A percentile compares a stretch with the other conserved stretches of the same genome.
phyloP scores from a whole-genome alignment of 2,797 vertebrate species.

The Todus mexicanus region DNA sequence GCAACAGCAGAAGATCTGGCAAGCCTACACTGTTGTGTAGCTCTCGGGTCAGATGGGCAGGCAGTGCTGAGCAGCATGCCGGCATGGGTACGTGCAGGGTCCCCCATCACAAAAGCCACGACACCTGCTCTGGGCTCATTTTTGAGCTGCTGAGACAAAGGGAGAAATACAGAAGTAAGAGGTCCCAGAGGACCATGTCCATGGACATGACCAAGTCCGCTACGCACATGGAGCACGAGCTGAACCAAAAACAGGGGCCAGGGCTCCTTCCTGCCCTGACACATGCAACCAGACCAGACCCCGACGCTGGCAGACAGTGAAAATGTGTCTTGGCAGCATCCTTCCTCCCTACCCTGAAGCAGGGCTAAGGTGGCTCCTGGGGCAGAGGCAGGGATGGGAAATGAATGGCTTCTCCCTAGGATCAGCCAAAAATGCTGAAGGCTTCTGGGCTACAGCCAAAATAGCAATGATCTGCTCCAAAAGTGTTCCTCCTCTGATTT shows the following conservation, averaged over 20 bases:
- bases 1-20: neutral
- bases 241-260: rapidly evolving
- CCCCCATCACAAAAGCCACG: neutral
- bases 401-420: neutral
- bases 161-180: neutral
- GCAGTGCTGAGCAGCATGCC: neutral
- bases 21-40: neutral
- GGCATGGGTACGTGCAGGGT: rapidly evolving
- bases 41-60: neutral
- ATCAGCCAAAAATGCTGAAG: neutral
- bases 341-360: neutral
- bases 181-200: neutral
- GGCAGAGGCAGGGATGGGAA: neutral
- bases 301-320: neutral
- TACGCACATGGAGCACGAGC: rapidly evolving
- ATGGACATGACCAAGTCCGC: rapidly evolving
- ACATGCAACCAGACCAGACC: neutral
- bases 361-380: neutral
- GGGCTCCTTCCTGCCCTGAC: neutral
- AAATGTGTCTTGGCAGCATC: rapidly evolving
- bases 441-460: neutral
- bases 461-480: neutral
- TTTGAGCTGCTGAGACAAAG: neutral
- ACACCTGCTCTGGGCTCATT: neutral
- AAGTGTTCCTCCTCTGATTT: neutral